Evolutionary conservation across 2,888 invertebrate species (phyloP), one percentile per base, ranked within the genome.

Genomic region (Griposia aprilina): DNA sequence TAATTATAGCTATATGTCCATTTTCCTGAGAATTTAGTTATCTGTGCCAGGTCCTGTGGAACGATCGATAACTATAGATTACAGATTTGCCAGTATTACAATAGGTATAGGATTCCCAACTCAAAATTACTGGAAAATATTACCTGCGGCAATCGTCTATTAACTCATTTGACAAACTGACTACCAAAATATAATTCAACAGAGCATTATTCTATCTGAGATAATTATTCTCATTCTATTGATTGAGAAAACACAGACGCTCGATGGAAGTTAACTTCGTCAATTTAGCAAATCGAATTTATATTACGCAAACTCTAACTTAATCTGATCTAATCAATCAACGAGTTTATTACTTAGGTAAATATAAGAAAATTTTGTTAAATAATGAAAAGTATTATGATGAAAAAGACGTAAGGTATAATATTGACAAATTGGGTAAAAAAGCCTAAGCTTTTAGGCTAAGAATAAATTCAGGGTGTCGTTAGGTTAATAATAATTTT

Each of bases 241-340:
- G 55, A 77, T 77, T 67, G 15, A 62, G 60, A 77, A 45, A 62
- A 68, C 65, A 30, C 20, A 74, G 20, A 45, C 48, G 70, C 48
- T 50, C 50, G 17, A 48, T 70, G 59, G 36, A 73, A 78, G 57
- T 78, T 41, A 66, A 78, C 55, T 82, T 80, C 30, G 50, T 23
- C 67, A 84, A 74, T 69, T 57, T 63, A 7, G 52, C 30, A 52
- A 85, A 81, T 75, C 48, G 17, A 72, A 82, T 77, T 85, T 72
- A 65, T 62, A 74, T 62, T 60, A 30, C 48, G 63, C 41, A 68
- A 74, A 76, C 74, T 78, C n/a, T 57, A 82, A 77, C 65, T 77
- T 68, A 57, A 67, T 82, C 82, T 60, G 45, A 74, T 71, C 30
- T 72, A 74, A 83, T 85, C 82, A 83, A 85, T 85, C 78, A 83